Percentiles rank a stretch among this genome's conserved stretches.
These are phyloP conservation scores for Calidris pygmaea DNA, from an alignment of 2,113 vertebrate genomes.

Conservation along the genomic window DNA sequence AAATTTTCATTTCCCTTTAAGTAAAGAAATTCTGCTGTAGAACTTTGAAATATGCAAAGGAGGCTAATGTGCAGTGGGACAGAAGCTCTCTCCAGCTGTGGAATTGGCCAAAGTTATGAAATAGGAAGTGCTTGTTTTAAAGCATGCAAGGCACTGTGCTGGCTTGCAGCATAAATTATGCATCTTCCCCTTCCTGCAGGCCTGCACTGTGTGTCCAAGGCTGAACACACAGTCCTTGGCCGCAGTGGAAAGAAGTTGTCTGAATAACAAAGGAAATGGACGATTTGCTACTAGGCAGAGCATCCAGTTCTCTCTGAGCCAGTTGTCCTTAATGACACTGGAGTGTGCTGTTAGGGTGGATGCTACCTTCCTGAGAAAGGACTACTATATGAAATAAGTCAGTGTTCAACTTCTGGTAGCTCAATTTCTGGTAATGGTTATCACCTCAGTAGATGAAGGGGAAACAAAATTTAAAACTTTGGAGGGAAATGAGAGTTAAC, in stretches of 20 bases:
- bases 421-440: background rate
- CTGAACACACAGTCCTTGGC: constrained; percentile 62
- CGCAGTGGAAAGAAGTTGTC: background rate
- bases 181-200: constrained; percentile 42
- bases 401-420: background rate
- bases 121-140: constrained; percentile 51
- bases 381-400: background rate
- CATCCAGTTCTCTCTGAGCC: background rate
- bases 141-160: background rate
- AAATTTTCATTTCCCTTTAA: background rate
- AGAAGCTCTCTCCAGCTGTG: constrained; percentile 29
- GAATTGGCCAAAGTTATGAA: constrained; percentile 12
- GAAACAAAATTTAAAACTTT: background rate
- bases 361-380: background rate
- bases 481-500: background rate
- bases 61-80: background rate
- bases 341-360: background rate
- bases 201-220: background rate
- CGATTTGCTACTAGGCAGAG: background rate
- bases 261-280: constrained; percentile 46
- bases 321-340: background rate
- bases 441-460: background rate
- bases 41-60: background rate
- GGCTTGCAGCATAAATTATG: background rate
- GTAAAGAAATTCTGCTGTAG: background rate